phyloP scores from a whole-genome alignment of 1,140 invertebrate species.

The Oryzaephilus surinamensis region DNA sequence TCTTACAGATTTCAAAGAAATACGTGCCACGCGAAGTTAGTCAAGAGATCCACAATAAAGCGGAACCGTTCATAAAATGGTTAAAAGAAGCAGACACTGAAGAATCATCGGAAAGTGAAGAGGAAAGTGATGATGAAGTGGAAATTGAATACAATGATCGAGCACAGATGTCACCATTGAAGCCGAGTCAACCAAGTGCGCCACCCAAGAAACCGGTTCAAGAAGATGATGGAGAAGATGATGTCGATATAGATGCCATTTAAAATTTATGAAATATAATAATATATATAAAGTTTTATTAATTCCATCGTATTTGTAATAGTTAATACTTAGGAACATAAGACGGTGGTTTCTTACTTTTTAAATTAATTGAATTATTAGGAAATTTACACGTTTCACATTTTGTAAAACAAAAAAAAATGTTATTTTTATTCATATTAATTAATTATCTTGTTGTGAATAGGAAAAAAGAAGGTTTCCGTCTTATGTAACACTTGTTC shows the following conservation, averaged over 20 bases:
- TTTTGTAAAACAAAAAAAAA: too few species aligned
- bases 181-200: conserved; percentile 41
- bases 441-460: too few species aligned
- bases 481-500: too few species aligned
- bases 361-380: too few species aligned
- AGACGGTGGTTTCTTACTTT: too few species aligned
- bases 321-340: too few species aligned
- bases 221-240: conserved; percentile 65
- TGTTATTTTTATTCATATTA: too few species aligned
- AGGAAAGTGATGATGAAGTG: conserved; percentile 56
- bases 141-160: conserved; percentile 76
- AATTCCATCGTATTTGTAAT: conserved; percentile 1
- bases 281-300: background rate
- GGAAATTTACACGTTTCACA: too few species aligned
- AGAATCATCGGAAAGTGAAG: conserved; percentile 66
- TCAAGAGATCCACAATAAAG: conserved; percentile 85
- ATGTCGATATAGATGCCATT: conserved; percentile 86
- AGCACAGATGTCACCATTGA: conserved; percentile 62
- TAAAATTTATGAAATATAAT: conserved; percentile 45
- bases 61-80: conserved; percentile 92
- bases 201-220: conserved; percentile 42
- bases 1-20: conserved; percentile 61
- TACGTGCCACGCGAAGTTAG: conserved; percentile 86
- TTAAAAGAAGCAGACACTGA: conserved; percentile 94
- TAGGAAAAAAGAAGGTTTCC: too few species aligned